Conservation (phyloP, 2,797 vertebrate genomes). For the Epinephelus awoara region DNA sequence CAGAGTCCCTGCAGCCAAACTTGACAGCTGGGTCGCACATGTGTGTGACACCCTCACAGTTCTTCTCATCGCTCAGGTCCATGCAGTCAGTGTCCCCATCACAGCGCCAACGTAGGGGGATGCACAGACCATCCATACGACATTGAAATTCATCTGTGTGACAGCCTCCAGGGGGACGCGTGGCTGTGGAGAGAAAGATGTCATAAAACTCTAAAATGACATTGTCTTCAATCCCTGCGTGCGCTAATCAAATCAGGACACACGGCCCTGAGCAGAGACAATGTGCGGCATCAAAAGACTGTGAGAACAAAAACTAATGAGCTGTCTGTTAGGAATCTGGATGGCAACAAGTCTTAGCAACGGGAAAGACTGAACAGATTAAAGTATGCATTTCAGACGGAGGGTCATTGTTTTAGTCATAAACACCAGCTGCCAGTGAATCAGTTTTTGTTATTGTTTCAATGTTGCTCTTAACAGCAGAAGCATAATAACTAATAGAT, state of each 20-base stretch:
- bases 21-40: conserved; percentile 96
- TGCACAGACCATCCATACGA: conserved; percentile 94
- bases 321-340: conserved; percentile 26
- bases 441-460: conserved; percentile 22
- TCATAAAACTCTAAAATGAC: neutral
- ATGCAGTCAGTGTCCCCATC: conserved; percentile 98
- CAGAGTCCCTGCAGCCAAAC: conserved; percentile 96
- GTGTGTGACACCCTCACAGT: conserved; percentile 95
- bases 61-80: conserved; percentile 97
- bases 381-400: neutral
- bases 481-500: conserved; percentile 8
- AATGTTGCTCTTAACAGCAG: conserved; percentile 10
- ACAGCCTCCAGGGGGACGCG: conserved; percentile 94
- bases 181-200: conserved; percentile 83
- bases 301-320: conserved; percentile 45
- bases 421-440: conserved; percentile 24
- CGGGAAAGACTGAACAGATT: conserved; percentile 18
- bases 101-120: conserved; percentile 96
- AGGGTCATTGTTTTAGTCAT: conserved; percentile 33
- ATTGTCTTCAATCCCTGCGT: neutral
- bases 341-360: conserved; percentile 42
- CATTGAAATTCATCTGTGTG: conserved; percentile 97
- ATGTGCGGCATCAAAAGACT: conserved; percentile 26
- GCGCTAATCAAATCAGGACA: conserved; percentile 42
- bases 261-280: conserved; percentile 20